A percentile compares a stretch with the other conserved stretches of the same genome.
Conservation (phyloP, 2,888 invertebrate genomes). For the Pristionchus entomophagus region DNA sequence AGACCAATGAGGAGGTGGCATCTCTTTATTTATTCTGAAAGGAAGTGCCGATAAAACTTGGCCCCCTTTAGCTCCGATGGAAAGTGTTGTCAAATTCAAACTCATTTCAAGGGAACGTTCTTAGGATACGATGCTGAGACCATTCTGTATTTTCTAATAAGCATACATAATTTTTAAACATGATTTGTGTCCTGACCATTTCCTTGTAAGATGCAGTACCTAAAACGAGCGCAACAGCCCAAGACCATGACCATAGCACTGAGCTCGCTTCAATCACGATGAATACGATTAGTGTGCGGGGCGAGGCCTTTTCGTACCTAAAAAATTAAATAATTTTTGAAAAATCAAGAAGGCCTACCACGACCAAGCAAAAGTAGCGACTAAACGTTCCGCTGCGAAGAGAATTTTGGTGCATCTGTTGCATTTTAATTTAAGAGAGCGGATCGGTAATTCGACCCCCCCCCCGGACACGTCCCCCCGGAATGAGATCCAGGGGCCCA, state of each 20-base stretch:
- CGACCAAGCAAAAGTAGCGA: conserved; percentile 11
- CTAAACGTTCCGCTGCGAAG: background rate
- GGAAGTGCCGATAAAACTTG: too few relatives aligned
- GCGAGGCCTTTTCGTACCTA: background rate
- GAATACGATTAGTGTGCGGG: background rate
- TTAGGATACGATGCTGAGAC: background rate
- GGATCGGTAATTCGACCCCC: too few relatives aligned
- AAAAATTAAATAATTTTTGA: too few relatives aligned
- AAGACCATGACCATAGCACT: background rate
- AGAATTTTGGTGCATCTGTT: too few relatives aligned
- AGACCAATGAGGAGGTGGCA: too few relatives aligned
- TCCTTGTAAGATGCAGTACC: background rate
- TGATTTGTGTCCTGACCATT: background rate
- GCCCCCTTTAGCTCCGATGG: too few relatives aligned
- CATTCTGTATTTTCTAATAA: background rate
- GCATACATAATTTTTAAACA: background rate
- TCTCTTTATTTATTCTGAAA: too few relatives aligned
- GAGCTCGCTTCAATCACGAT: background rate
- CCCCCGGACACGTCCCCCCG: too few relatives aligned
- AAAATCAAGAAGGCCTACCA: background rate
- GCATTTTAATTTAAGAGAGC: too few relatives aligned
- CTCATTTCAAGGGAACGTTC: too few relatives aligned
- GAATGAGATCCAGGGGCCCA: too few relatives aligned
- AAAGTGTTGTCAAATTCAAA: too few relatives aligned
- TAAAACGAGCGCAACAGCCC: background rate